A percentile compares a stretch with the other conserved stretches of the same genome.
phyloP scores from a whole-genome alignment of 1,140 invertebrate species.

The Chionoecetes opilio region DNA sequence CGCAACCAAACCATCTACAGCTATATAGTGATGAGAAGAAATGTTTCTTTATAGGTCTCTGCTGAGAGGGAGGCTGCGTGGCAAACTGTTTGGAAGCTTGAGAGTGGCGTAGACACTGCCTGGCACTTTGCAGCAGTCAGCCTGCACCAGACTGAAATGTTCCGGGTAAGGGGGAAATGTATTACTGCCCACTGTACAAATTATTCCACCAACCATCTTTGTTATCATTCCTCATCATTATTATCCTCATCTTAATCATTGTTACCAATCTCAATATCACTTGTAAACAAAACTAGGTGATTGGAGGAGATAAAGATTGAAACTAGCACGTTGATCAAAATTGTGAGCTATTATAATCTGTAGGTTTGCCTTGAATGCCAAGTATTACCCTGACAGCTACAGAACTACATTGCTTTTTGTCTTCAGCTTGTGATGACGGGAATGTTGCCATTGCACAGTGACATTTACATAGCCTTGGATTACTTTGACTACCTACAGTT shows the following conservation, averaged over 20 bases:
- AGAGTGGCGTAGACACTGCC: neutral
- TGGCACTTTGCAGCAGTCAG: slow-evolving; percentile 57
- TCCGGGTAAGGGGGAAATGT: slow-evolving; percentile 8
- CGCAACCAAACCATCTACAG: no score
- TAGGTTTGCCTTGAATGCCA: no score
- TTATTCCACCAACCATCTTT: neutral
- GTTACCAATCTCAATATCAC: no score
- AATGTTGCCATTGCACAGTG: neutral
- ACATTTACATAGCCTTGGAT: slow-evolving; percentile 63
- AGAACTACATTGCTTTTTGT: neutral
- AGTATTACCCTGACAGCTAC: no score
- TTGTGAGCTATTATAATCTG: no score
- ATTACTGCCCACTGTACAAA: neutral
- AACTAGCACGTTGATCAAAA: no score
- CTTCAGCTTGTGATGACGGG: slow-evolving; percentile 53
- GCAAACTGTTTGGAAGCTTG: slow-evolving; percentile 60
- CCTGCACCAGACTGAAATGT: neutral
- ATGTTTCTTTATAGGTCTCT: slow-evolving; percentile 43
- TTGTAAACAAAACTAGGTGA: no score
- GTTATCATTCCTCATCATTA: neutral
- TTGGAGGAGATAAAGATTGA: no score
- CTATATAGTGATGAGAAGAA: no score
- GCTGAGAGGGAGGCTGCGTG: neutral
- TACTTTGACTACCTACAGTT: neutral
- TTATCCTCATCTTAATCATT: neutral